Evolutionary conservation across 1,140 invertebrate species (phyloP), one percentile per base, ranked within the genome.

Genomic region (Monochamus saltuarius): DNA sequence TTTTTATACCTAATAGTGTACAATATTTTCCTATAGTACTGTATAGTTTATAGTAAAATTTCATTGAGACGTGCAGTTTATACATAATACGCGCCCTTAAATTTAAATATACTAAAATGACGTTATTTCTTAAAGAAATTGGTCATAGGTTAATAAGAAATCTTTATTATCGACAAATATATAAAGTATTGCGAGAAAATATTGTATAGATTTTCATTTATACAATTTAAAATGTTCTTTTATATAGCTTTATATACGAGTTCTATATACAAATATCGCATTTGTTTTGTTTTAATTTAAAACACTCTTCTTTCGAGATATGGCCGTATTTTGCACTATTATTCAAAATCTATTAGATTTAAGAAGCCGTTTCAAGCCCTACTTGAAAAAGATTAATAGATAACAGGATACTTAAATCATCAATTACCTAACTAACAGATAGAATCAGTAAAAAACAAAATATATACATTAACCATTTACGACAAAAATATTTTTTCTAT

Each of bases 271-370:
- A 53, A 29, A 59, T 59, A 11, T 46, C 22, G 45, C 35, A 17
- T 10, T 39, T 42, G 11, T 51, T 29, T 51, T 55, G 62, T 67
- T 67, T 67, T 67, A 64, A 67, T 67, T 65, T 67, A 67, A 64
- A 67, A 67, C 59, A 61, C 49, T 52, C 45, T 22, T 35, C 37
- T 52, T 62, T 38, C 52, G 40, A 55, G 29, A 63, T 53, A 59
- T 63, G 54, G 56, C 61, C 45, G 42, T 58, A 22, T 42, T 59
- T 61, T 66, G 61, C 57, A 61, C 61, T 66, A 61, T 62, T 51
- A 29, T 29, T 29, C 22, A 29, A 61, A 54, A 58, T 62, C 60
- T 65, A 65, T 62, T 54, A 55, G 45, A 58, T 61, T 65, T 43
- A 52, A 34, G 16, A 58, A 65, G 55, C 53, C 8, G 55, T 62